phyloP scores from a whole-genome alignment of 2,797 vertebrate species.

The Peromyscus melanophrys region DNA sequence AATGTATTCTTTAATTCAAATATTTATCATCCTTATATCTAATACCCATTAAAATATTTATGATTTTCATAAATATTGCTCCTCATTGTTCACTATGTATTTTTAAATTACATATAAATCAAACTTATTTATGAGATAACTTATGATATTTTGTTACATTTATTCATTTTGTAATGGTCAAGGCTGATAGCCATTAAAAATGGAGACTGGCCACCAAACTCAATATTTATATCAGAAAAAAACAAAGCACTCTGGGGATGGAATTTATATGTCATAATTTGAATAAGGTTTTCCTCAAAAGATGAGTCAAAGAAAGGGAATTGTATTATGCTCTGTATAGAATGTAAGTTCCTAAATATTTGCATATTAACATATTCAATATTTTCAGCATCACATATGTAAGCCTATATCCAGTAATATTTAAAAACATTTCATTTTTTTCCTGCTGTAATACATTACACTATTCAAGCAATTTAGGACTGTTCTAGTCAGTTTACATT shows the following conservation, averaged over 20 bases:
- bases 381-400: conserved; percentile 44
- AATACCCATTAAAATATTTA: neutral
- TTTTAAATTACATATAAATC: neutral
- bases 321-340: neutral
- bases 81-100: neutral
- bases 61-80: neutral
- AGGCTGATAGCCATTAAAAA: neutral
- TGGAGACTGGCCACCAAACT: neutral
- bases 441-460: conserved; percentile 40
- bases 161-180: neutral
- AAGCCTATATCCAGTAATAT: neutral
- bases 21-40: neutral
- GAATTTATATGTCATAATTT: conserved; percentile 22
- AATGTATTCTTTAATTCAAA: neutral
- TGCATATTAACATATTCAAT: neutral
- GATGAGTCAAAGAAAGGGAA: neutral
- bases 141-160: neutral
- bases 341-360: neutral
- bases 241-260: neutral
- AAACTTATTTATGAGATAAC: neutral
- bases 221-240: neutral
- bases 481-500: conserved; percentile 38
- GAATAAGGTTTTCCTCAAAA: conserved; percentile 33
- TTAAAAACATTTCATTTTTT: conserved; percentile 58
- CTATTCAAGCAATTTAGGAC: conserved; percentile 31